A percentile compares a stretch with the other conserved stretches of the same genome.
phyloP scores from a whole-genome alignment of 2,113 vertebrate genomes.

The Gavialis gangeticus region DNA sequence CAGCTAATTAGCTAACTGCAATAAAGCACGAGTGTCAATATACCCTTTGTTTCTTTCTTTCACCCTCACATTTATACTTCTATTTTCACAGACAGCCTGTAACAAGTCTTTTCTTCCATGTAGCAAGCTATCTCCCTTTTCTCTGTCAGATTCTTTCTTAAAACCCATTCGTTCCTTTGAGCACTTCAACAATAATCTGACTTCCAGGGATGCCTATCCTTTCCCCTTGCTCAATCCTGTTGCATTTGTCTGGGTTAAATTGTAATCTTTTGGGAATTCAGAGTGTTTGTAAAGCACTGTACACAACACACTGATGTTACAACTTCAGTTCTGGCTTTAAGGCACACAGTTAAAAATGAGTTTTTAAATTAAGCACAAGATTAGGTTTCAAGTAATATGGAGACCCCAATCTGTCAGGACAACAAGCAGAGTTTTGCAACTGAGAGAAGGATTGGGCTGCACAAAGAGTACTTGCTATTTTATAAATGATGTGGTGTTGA shows the following conservation, averaged over 20 bases:
- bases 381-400: background rate
- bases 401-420: background rate
- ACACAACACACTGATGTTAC: background rate
- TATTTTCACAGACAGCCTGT: background rate
- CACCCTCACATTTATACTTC: background rate
- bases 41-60: background rate
- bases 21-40: too few species aligned
- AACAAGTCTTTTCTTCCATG: background rate
- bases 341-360: background rate
- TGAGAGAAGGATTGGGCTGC: background rate
- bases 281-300: background rate
- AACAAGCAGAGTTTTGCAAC: background rate
- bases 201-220: background rate
- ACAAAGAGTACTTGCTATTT: background rate
- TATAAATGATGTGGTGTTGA: background rate
- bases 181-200: background rate
- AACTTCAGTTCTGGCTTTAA: slow-evolving; percentile 4
- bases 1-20: too few species aligned
- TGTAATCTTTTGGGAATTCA: background rate
- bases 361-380: slow-evolving; percentile 11
- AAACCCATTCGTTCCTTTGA: background rate
- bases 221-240: background rate
- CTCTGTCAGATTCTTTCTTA: background rate
- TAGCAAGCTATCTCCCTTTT: background rate
- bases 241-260: slow-evolving; percentile 8